Base-by-base conservation (phyloP, 2,797 vertebrate genomes). In the Adrianichthys oophorus region DNA sequence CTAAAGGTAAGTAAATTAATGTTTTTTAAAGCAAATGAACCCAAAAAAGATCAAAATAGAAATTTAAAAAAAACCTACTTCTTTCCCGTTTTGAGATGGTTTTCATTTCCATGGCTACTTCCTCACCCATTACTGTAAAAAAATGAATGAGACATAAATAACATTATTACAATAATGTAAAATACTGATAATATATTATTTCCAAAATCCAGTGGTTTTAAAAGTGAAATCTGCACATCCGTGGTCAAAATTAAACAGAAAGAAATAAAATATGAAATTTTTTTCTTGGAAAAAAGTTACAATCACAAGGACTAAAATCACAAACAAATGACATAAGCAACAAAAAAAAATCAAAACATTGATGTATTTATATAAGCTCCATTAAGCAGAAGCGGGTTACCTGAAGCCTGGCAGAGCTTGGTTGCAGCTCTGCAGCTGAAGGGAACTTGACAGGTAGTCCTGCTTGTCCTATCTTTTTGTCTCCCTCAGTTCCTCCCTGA, bases 31-130 rank as follows among this genome's bases (percentile, higher is more conserved):
- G 7, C 7, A 32, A 3, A 37, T 37, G 0, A 37, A 37, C 8
- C 12, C 10, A 37, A 3, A 37, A 37, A 37, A 13, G 10, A 26
- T 26, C 7, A 32, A 32, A 10, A 2, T 0, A 12, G 29, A 2
- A 8, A 21, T 40, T 40, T 15, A 0, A 26, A 18, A 13, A 26
- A 15, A 14, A 73, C 85, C 0, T 86, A 91, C 92, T 86, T 61
- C 56, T 86, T 7, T 52, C 52, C 7, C 48, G n/a, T 64, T 91
- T 92, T 62, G 91, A 64, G 68, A 93, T 92, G 7, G 88, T 68
- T 61, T 91, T 91, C 78, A 88, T 80, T 56, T 83, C 73, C 26
- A 83, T 65, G 16, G 18, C 26, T 51, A 18, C 1, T 29, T 59
- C 24, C 19, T 56, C 26, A 58, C 40, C 48, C 24, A 74, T 56